Evolutionary conservation across 2,888 invertebrate genomes (phyloP).

Genomic region (Metellina segmentata): DNA sequence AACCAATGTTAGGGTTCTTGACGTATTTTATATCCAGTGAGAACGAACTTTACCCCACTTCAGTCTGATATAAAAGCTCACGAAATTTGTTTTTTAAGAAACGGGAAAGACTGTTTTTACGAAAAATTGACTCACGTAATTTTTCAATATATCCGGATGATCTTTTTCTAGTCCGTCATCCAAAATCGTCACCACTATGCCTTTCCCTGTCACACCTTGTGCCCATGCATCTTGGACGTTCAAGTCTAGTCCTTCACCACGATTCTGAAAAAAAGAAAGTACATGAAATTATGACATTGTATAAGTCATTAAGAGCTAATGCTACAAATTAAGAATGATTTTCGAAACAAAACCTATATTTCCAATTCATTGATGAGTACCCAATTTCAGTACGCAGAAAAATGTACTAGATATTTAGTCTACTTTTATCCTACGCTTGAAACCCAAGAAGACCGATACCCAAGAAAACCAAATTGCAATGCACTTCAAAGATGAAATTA

Average conservation of each 20-base stretch:
- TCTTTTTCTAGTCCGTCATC: constrained; percentile 98
- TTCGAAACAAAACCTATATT: no score
- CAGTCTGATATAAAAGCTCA: background rate
- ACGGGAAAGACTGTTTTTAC: background rate
- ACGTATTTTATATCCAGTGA: background rate
- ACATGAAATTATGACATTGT: background rate
- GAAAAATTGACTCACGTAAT: constrained; percentile 89
- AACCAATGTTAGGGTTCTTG: no score
- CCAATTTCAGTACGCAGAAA: no score
- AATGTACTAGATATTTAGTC: no score
- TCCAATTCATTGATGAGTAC: no score
- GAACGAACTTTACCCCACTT: background rate
- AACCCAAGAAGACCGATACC: no score
- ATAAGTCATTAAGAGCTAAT: background rate
- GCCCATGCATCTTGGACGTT: constrained; percentile 98
- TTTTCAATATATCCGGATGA: constrained; percentile 94
- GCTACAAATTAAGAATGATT: no score
- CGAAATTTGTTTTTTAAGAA: background rate
- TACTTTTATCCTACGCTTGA: no score
- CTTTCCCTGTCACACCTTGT: constrained; percentile 95
- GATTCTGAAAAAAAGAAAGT: constrained; percentile 80
- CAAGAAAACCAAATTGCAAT: no score
- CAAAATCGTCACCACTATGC: constrained; percentile 97
- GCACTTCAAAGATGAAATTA: no score
- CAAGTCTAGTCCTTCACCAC: constrained; percentile 96